Conservation (phyloP, 2,113 vertebrate genomes). For the Aspidoscelis tigris region DNA sequence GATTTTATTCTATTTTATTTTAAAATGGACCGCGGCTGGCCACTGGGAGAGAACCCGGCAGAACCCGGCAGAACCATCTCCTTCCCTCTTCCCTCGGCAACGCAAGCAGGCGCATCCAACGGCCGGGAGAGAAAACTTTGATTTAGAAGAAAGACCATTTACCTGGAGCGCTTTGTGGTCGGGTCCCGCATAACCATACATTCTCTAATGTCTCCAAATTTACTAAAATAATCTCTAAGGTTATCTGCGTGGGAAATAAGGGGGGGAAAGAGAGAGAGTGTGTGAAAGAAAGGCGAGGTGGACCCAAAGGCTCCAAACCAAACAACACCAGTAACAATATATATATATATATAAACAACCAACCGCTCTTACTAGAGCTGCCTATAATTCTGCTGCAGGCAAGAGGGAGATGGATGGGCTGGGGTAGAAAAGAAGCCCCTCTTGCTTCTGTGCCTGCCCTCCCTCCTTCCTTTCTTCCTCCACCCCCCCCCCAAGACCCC, state of each 20-base stretch:
- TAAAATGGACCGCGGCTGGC: no score
- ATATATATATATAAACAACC: conserved; percentile 43
- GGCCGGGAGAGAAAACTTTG: conserved; percentile 57
- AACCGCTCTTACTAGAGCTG: conserved; percentile 51
- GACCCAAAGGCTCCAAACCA: no score
- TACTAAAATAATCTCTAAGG: conserved; percentile 99
- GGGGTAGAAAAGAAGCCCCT: background rate
- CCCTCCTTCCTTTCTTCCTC: no score
- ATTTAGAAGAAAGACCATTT: conserved; percentile 68
- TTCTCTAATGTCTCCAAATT: conserved; percentile 99
- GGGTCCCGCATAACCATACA: conserved; percentile 99
- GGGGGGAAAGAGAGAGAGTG: conserved; percentile 35
- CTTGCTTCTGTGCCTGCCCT: background rate
- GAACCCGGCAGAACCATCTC: no score
- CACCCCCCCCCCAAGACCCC: background rate
- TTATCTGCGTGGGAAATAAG: conserved; percentile 85
- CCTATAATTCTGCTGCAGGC: background rate
- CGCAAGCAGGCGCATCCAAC: background rate
- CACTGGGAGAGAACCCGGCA: no score
- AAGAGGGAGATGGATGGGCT: background rate
- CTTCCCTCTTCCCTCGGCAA: no score
- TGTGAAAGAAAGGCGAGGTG: conserved; percentile 23
- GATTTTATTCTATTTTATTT: no score
- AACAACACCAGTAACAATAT: conserved; percentile 32
- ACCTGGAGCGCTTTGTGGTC: conserved; percentile 99